Percentiles rank a stretch among this genome's conserved stretches.
Conservation (phyloP, 1,140 invertebrate species). For the Maniola jurtina region DNA sequence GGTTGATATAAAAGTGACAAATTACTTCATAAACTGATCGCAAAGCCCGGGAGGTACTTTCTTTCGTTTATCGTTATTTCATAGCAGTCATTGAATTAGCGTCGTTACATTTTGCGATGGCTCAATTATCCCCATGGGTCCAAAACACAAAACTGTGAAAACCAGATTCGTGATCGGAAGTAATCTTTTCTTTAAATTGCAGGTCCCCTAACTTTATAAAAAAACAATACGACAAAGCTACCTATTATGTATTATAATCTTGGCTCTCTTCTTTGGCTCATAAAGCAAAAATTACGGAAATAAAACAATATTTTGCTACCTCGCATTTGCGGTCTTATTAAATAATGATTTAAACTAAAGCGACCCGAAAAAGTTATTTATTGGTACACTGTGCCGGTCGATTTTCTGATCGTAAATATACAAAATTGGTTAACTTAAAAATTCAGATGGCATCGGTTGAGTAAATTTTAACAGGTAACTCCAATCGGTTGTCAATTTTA, state of each 20-base stretch:
- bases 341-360: background rate
- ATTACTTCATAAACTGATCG: conserved; percentile 47
- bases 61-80: background rate
- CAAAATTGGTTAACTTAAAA: conserved; percentile 20
- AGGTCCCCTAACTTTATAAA: conserved; percentile 30
- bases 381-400: background rate
- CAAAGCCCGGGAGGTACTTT: conserved; percentile 50
- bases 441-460: conserved; percentile 28
- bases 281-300: background rate
- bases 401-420: conserved; percentile 20
- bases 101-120: conserved; percentile 3
- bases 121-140: conserved; percentile 5
- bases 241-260: background rate
- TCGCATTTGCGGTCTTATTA: background rate
- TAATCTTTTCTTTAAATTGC: conserved; percentile 38
- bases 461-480: conserved; percentile 33
- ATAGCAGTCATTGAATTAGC: background rate
- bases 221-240: conserved; percentile 6
- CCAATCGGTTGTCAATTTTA: conserved; percentile 40
- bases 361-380: background rate
- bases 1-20: conserved; percentile 62
- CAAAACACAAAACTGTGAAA: background rate
- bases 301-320: background rate
- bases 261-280: too few relatives aligned
- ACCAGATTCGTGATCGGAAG: conserved; percentile 53